Percentiles rank a stretch among this genome's conserved stretches.
Evolutionary conservation across 2,888 invertebrate species (phyloP).

Genomic region (Lasioglossum oenotherae): DNA sequence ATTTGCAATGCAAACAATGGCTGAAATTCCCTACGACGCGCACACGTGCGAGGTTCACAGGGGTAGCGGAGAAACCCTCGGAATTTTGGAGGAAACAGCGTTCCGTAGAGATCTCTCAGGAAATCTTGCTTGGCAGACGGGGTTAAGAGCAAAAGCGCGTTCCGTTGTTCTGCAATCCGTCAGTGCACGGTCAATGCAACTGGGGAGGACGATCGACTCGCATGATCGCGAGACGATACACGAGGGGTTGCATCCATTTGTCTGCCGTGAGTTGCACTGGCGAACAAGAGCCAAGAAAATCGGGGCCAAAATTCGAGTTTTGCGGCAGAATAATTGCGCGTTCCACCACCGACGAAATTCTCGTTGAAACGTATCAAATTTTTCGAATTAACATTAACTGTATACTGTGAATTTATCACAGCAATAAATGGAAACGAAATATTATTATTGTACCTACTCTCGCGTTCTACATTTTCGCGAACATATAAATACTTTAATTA

Average conservation of each 20-base stretch:
- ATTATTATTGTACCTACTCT: no score
- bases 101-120: neutral
- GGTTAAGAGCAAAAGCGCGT: conserved; percentile 7
- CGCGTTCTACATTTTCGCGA: no score
- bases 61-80: neutral
- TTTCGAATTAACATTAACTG: neutral
- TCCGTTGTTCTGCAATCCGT: conserved; percentile 2
- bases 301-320: conserved; percentile 13
- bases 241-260: conserved; percentile 27
- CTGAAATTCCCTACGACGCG: neutral
- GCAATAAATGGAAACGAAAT: neutral
- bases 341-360: no score
- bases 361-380: neutral
- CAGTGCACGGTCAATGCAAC: neutral
- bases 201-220: neutral
- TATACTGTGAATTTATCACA: neutral
- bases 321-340: neutral
- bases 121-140: neutral
- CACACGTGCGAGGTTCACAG: neutral
- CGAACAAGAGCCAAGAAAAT: conserved; percentile 7
- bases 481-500: neutral
- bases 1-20: neutral
- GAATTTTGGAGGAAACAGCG: neutral
- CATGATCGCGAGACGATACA: conserved; percentile 41
- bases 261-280: conserved; percentile 2